Evolutionary conservation across 2,113 vertebrate genomes (phyloP), one percentile per base, ranked within the genome.

Genomic region (Eleginops maclovinus): DNA sequence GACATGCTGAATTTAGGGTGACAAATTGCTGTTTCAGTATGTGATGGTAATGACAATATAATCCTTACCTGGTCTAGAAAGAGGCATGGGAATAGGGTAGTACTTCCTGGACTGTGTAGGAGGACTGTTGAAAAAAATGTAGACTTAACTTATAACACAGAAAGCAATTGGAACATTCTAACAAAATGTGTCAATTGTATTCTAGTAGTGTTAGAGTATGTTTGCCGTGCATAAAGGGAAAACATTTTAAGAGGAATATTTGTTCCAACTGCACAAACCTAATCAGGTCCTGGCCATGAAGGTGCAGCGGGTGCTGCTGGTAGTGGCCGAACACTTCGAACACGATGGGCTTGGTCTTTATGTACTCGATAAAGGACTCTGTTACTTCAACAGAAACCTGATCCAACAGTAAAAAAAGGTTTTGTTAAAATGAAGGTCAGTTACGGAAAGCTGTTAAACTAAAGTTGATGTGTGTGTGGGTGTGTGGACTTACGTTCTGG

Each of bases 241-340:
- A 28, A 22, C 7, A 19, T 22, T 26, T 36, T 5, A 36, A 36
- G 31, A 36, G 31, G 31, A 36, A 36, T 36, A 5, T 8, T 5
- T 36, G 31, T 8, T 8, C n/a, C 44, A 47, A 75, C 4, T 0
- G 21, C 0, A 79, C 88, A 12, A 86, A 99, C 98, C 97, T 98
- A 93, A 89, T 94, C 56, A 97, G 89, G 60, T 99, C 98, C 88
- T 97, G 97, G 16, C 96, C 97, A 41, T 97, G 97, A 43, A 93
- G 85, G 71, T 99, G 96, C 49, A 96, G 94, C 2, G 97, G 97
- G 68, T 99, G 96, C 86, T 98, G 97, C 91, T 99, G 98, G 78
- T 98, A 99, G 90, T 99, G 98, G 0, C 98, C 98, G 36, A 99
- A 99, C 74, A 99, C 98, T 86, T 99, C 98, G 89, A 99, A 99